Base-by-base conservation (phyloP, 2,797 vertebrate species). In the Poeciliopsis gracilis region DNA sequence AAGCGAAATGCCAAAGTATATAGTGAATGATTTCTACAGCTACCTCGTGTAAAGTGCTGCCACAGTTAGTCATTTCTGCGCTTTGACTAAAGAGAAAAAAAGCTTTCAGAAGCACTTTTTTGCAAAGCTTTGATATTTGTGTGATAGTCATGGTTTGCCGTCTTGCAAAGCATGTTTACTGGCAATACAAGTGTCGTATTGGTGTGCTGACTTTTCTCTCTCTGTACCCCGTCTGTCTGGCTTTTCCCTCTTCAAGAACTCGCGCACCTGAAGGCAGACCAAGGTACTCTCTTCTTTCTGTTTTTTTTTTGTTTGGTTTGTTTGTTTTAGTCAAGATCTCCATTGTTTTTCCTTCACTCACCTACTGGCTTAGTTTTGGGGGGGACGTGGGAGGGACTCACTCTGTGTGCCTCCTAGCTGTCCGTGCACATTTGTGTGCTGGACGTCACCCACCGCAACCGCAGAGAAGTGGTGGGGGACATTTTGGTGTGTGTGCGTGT, bases 251-350 rank as follows among this genome's bases (percentile, higher is more conserved):
- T 92, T 93, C 90, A 98, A 99, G 98, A 97, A 94, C 95, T 99
- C 91, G 97, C 97, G 89, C 97, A 99, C 92, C 96, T 98, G 97
- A 97, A 99, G 97, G 91, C 96, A 93, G 98, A 98, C 94, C 98
- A 98, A 99, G 98, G 98, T 99, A 98, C 93, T 96, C 74, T 85
- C 84, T 86, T 88, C 82, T 79, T 78, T 30, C 36, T 33, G 30
- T 33, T 6, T 6, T 18, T 33, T 61, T 41, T 2, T 7, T 18
- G 2, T 33, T 33, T 33, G 30, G 2, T 33, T 33, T 33, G 30
- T 33, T 33, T 33, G n/a, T 33, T 63, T 9, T 70, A 82, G 53
- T 85, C 20, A 70, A 25, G 10, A 69, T 53, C 59, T 79, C 38
- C 85, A 0, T 80, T 82, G 51, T 83, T 46, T 28, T 77, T 78